Evolutionary conservation across 2,888 invertebrate genomes (phyloP), one percentile per base, ranked within the genome.

Genomic region (Lithosia quadra): DNA sequence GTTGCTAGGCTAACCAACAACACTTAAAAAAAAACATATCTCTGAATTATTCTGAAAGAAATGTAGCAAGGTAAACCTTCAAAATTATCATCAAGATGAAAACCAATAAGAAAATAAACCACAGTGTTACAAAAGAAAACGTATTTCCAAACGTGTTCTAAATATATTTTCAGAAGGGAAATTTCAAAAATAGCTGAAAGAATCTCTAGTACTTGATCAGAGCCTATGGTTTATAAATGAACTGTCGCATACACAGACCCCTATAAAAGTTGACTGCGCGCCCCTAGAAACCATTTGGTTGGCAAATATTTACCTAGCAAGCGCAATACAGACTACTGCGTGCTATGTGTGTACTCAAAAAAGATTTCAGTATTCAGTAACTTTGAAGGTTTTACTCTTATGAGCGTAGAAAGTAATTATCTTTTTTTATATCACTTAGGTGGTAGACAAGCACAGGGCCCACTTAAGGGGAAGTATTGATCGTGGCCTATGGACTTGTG

Each of bases 281-380:
- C 58, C 69, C 71, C 43, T 49, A 64, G 68, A 79, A 75, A 73
- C 78, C 73, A 78, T 82, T 81, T 74, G 43, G 63, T 57, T 43
- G 21, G 58, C 68, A 78, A 81, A 80, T 78, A 78, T 81, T 79
- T 75, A 68, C 68, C 49, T 72, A 58, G 64, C 49, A 36, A 67
- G 28, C 64, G 56, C 66, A 62, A 76, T 70, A 71, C 53, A 63
- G 60, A 62, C 53, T 58, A 62, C 53, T 58, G 64, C 62, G 55
- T 43, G 55, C 3, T 70, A 63, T 49, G 58, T 55, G 63, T 43
- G 22, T 65, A 55, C 67, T 61, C 28, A 22, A 34, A 58, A 70
- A 66, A 67, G 56, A 49, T 65, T 68, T 66, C 60, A 39, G 53
- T 68, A 66, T 61, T 68, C 68, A 43, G 33, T 68, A 55, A 58